Evolutionary conservation across 2,797 vertebrate genomes (phyloP), one percentile per base, ranked within the genome.

Genomic region (Pseudochirops cupreus): DNA sequence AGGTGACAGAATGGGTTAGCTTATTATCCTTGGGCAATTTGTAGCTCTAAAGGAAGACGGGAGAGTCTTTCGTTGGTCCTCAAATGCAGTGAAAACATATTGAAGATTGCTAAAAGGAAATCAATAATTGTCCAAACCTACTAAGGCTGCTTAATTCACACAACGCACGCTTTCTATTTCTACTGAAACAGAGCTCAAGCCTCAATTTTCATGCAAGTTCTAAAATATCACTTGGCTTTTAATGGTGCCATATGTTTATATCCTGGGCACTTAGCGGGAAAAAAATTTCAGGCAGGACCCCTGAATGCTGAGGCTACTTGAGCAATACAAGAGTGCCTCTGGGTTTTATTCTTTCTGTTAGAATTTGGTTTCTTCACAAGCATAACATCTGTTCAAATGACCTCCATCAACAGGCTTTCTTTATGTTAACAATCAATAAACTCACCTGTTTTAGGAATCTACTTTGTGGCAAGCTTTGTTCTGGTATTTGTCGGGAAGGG

Each of bases 381-480:
- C 74, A 82, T 46, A 87, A 87, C 74, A 87, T 87, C 74, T 87
- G 74, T 87, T 87, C 74, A 46, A 50, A 87, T 87, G 74, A 46
- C 39, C 74, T 46, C 74, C 39, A 46, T 87, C 39, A 46, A 46
- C 39, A 87, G 39, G 7, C 39, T 87, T 39, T 82, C 67, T 82
- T 87, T 46, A 46, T 87, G 74, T 87, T 46, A 87, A 87, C 39
- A 11, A 46, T 87, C 74, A 87, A 87, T 87, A 87, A 46, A 39
- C 67, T 87, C 74, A 50, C n/a, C 1, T 21, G 39, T 46, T 87
- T 87, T 46, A 46, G 74, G 9, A 46, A 87, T 46, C 39, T 87
- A 50, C 39, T 87, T 87, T 46, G 74, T 46, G 74, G 74, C 39
- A 87, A 26, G 74, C 21, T 87, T 87, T 87, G 74, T 87, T 87